Conservation (phyloP, 1,140 invertebrate species). For the Zaprionus taronus region DNA sequence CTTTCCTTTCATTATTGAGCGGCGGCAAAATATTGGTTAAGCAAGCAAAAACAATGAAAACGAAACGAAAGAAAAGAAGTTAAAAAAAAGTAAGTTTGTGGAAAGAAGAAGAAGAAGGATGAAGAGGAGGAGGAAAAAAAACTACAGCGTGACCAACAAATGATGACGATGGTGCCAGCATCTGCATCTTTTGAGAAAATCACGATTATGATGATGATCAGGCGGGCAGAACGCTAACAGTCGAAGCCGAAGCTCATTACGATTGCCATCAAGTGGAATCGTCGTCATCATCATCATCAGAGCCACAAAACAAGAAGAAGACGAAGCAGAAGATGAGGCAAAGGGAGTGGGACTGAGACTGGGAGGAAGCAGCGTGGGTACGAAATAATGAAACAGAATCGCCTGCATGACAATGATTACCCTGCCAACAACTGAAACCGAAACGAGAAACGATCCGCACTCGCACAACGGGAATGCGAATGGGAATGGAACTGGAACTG, state of each 20-base stretch:
- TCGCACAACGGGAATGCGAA: constrained; percentile 45
- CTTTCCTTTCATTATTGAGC: constrained; percentile 80
- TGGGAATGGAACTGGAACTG: constrained; percentile 47
- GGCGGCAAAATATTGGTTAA: constrained; percentile 80
- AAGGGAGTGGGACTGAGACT: background rate
- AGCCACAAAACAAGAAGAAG: background rate
- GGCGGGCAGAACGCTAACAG: constrained; percentile 56
- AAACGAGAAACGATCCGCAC: constrained; percentile 51
- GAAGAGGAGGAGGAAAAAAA: constrained; percentile 24
- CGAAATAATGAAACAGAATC: constrained; percentile 77
- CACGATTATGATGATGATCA: constrained; percentile 69
- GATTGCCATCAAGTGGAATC: constrained; percentile 63
- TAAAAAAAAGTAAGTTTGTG: constrained; percentile 34
- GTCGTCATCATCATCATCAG: constrained; percentile 34
- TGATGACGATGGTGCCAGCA: constrained; percentile 69
- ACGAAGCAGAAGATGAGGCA: background rate
- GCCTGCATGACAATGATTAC: constrained; percentile 77
- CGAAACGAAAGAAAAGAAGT: constrained; percentile 55
- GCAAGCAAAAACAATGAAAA: constrained; percentile 78
- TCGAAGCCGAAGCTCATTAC: constrained; percentile 69
- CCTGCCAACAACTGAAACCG: constrained; percentile 41
- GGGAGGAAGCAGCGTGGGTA: constrained; percentile 61
- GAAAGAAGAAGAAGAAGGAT: background rate
- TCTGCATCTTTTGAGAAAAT: constrained; percentile 66
- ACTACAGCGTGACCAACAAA: constrained; percentile 73